A percentile compares a stretch with the other conserved stretches of the same genome.
Conservation (phyloP, 2,797 vertebrate genomes). For the Mus minutoides region DNA sequence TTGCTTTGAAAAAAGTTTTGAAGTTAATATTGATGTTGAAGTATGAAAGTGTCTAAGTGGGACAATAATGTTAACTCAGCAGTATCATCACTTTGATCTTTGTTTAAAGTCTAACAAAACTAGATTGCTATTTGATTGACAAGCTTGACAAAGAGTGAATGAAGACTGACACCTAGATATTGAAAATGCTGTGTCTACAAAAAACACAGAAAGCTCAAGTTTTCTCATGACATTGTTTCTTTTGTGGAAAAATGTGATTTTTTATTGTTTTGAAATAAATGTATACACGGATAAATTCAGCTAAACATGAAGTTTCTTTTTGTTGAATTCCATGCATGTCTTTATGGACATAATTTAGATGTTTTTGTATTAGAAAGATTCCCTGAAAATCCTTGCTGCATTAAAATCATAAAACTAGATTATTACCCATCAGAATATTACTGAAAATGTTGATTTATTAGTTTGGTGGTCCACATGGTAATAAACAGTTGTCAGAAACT, state of each 20-base stretch:
- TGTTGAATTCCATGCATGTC: not conserved
- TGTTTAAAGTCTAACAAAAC: constrained; percentile 87
- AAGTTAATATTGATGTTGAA: constrained; percentile 84
- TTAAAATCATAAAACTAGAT: constrained; percentile 9
- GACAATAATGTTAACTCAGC: constrained; percentile 88
- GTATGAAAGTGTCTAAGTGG: constrained; percentile 77
- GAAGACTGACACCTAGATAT: constrained; percentile 89
- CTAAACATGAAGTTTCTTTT: not conserved
- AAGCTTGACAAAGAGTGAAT: constrained; percentile 88
- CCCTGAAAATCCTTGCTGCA: not conserved
- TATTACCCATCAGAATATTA: not conserved
- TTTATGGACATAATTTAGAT: not conserved
- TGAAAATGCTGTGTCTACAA: constrained; percentile 87
- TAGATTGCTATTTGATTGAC: constrained; percentile 88
- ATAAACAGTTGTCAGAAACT: not conserved
- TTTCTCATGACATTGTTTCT: constrained; percentile 88
- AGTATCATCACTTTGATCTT: constrained; percentile 89
- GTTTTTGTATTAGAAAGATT: not conserved
- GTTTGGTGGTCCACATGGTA: not conserved
- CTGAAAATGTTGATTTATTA: not conserved
- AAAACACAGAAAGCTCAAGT: constrained; percentile 79
- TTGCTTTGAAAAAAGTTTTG: constrained; percentile 78
- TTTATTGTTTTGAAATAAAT: constrained; percentile 82
- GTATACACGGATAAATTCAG: constrained; percentile 64
- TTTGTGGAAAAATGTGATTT: constrained; percentile 85